A percentile compares a stretch with the other conserved stretches of the same genome.
These are phyloP conservation scores for Mustelus asterias DNA, from an alignment of 2,113 vertebrate genomes.

Conservation along the genomic window DNA sequence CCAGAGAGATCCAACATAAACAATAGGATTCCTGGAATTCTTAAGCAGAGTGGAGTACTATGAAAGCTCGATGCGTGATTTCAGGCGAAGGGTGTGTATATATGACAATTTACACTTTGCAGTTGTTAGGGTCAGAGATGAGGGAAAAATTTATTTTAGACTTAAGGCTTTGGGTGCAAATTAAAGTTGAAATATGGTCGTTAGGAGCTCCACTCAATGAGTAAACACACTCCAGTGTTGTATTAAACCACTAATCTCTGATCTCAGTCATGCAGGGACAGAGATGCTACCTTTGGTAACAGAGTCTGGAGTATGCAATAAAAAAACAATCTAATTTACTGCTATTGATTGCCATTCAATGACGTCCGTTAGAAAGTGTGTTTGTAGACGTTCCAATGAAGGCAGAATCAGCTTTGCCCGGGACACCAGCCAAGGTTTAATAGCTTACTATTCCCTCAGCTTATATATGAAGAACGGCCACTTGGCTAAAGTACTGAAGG, in stretches of 20 bases:
- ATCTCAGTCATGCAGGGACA: not conserved
- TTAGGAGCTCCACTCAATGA: not conserved
- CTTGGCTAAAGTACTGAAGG: not conserved
- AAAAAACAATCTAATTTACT: not conserved
- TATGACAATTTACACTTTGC: not conserved
- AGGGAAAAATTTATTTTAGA: not conserved
- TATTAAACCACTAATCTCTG: not conserved
- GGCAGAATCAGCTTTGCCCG: not conserved
- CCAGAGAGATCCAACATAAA: conserved; percentile 30
- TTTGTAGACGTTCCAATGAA: not conserved
- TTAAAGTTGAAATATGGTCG: not conserved
- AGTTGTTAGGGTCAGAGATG: not conserved
- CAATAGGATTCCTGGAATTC: conserved; percentile 27
- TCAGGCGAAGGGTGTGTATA: not conserved
- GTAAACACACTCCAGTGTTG: not conserved
- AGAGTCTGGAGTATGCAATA: not conserved
- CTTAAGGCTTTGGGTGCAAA: not conserved
- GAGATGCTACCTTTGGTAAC: not conserved
- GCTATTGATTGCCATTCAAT: not conserved
- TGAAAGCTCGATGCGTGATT: not conserved
- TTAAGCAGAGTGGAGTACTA: not conserved
- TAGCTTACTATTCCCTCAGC: not conserved
- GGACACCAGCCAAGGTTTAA: not conserved
- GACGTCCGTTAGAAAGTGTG: not conserved
- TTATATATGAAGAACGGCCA: not conserved